These are phyloP conservation scores for Bugulina stolonifera DNA, from an alignment of 2,888 invertebrate species.

Conservation along the genomic window DNA sequence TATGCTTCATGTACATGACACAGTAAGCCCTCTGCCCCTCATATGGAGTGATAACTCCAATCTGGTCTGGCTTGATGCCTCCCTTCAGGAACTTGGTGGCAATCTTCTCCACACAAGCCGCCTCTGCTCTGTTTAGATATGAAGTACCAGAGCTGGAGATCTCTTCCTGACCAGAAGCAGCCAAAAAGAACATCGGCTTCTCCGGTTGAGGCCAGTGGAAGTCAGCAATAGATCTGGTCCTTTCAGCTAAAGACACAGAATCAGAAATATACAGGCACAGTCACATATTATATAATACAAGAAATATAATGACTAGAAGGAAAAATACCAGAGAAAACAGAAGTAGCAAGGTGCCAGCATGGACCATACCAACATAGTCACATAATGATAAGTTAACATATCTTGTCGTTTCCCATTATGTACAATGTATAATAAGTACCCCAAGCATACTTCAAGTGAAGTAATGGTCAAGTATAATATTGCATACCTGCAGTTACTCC, in stretches of 20 bases:
- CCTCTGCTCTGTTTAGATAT: slow-evolving; percentile 94
- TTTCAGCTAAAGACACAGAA: no score
- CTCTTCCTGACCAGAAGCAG: slow-evolving; percentile 91
- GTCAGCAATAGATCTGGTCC: slow-evolving; percentile 64
- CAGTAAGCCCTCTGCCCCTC: slow-evolving; percentile 96
- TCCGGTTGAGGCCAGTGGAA: slow-evolving; percentile 94
- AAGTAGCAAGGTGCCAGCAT: no score
- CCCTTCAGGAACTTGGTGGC: slow-evolving; percentile 88
- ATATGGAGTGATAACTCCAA: slow-evolving; percentile 93
- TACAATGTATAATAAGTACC: no score
- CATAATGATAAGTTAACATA: no score
- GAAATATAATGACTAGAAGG: no score
- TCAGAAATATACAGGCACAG: no score
- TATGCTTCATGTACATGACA: slow-evolving; percentile 96
- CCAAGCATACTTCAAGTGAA: no score
- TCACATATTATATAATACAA: no score
- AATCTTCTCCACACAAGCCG: slow-evolving; percentile 95
- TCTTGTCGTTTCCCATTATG: no score
- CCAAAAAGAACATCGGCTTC: slow-evolving; percentile 97
- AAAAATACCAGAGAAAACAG: neutral
- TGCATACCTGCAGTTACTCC: slow-evolving; percentile 78
- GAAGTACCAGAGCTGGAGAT: slow-evolving; percentile 98
- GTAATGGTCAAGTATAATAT: no score
- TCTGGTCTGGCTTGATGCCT: slow-evolving; percentile 94
- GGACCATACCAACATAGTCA: no score